A percentile compares a stretch with the other conserved stretches of the same genome.
Conservation (phyloP, 1,140 invertebrate species). For the Theocolax elegans region DNA sequence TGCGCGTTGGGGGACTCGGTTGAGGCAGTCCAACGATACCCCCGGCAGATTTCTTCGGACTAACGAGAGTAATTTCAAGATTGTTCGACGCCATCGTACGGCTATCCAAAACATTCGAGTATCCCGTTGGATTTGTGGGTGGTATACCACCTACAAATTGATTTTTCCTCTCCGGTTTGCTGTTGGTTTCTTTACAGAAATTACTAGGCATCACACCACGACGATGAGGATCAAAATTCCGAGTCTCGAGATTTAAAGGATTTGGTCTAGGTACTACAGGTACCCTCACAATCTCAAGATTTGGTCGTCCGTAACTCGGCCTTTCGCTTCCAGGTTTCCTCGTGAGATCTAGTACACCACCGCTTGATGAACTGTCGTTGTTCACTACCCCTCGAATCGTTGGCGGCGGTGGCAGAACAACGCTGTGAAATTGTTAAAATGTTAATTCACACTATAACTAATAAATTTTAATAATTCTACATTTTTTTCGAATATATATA, state of each 20-base stretch:
- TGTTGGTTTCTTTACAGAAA: background rate
- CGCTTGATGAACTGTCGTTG: background rate
- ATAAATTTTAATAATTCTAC: too few relatives aligned
- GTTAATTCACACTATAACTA: background rate
- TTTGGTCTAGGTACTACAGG: slow-evolving; percentile 63
- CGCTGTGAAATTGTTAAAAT: background rate
- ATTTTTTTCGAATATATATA: too few relatives aligned
- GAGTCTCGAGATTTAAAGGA: slow-evolving; percentile 58
- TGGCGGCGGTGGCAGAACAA: background rate
- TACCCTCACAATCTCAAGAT: slow-evolving; percentile 64
- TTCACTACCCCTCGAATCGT: background rate
- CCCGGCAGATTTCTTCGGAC: slow-evolving; percentile 51
- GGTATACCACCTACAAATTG: slow-evolving; percentile 29
- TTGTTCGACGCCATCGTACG: slow-evolving; percentile 64
- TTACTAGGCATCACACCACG: background rate
- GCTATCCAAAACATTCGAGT: slow-evolving; percentile 59
- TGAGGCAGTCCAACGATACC: background rate
- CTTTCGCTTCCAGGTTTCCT: slow-evolving; percentile 46
- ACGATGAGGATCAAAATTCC: slow-evolving; percentile 33
- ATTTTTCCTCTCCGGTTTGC: slow-evolving; percentile 38
- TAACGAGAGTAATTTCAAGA: slow-evolving; percentile 65
- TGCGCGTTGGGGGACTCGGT: slow-evolving; percentile 52
- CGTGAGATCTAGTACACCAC: slow-evolving; percentile 59
- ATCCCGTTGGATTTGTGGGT: slow-evolving; percentile 37
- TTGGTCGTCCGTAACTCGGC: slow-evolving; percentile 54